Conservation (phyloP, 2,888 invertebrate species). For the Xestia ashworthii region DNA sequence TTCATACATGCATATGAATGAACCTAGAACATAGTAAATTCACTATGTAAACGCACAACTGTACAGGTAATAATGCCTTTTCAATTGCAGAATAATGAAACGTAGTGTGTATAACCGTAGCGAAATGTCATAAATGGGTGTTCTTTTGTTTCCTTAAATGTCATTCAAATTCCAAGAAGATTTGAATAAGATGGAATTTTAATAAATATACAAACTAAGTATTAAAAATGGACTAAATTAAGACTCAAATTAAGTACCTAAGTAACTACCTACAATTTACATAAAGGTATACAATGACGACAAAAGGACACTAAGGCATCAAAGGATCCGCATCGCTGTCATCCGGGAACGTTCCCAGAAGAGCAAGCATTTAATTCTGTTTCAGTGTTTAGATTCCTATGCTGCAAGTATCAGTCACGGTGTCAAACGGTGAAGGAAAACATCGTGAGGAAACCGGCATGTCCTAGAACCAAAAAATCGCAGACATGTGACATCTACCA, state of each 20-base stretch:
- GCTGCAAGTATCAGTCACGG: not conserved
- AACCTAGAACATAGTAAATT: not conserved
- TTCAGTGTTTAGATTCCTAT: not conserved
- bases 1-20: not conserved
- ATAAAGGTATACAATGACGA: not conserved
- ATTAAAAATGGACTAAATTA: not conserved
- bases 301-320: not conserved
- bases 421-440: too few species aligned
- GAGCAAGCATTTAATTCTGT: not conserved
- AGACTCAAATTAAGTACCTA: too few species aligned
- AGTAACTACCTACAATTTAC: too few species aligned
- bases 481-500: too few species aligned
- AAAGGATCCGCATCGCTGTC: not conserved
- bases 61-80: not conserved
- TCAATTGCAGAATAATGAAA: not conserved
- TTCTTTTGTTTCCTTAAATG: constrained; percentile 11
- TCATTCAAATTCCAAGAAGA: not conserved
- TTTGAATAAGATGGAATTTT: not conserved
- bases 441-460: too few species aligned
- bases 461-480: too few species aligned
- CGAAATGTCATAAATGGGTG: constrained; percentile 4
- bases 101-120: not conserved
- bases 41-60: not conserved
- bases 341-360: not conserved
- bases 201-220: not conserved